Conservation (phyloP, 2,888 invertebrate species). For the Alcis repandata region DNA sequence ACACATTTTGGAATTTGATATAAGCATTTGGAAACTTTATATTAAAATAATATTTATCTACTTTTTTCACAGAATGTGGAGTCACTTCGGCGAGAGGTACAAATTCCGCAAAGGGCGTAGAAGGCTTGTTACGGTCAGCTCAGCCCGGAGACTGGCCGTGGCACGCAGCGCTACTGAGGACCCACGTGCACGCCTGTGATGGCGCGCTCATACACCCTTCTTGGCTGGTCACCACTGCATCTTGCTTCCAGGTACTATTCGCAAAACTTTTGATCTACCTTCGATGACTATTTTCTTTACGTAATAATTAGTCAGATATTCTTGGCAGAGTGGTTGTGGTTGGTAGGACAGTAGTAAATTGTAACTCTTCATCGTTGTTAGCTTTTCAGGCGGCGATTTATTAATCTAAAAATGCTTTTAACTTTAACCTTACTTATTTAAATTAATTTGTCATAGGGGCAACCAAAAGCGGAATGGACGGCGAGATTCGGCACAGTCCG, state of each 20-base stretch:
- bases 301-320: too few relatives aligned
- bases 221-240: constrained; percentile 95
- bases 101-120: constrained; percentile 76
- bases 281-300: neutral
- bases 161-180: constrained; percentile 93
- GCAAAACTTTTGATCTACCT: neutral
- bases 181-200: constrained; percentile 95
- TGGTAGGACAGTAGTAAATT: too few relatives aligned
- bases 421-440: neutral
- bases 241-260: constrained; percentile 90
- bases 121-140: constrained; percentile 90
- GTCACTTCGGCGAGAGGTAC: constrained; percentile 87
- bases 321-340: too few relatives aligned
- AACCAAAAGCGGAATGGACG: constrained; percentile 95
- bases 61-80: constrained; percentile 88
- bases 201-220: constrained; percentile 93
- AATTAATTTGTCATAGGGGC: constrained; percentile 82
- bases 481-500: constrained; percentile 92
- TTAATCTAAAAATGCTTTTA: too few relatives aligned
- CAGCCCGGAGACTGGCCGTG: constrained; percentile 97
- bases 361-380: too few relatives aligned
- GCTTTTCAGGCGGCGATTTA: too few relatives aligned
- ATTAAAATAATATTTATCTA: neutral
- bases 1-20: neutral
- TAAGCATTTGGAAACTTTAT: neutral